Evolutionary conservation across 2,888 invertebrate species (phyloP), one percentile per base, ranked within the genome.

Genomic region (Melieria omissa): DNA sequence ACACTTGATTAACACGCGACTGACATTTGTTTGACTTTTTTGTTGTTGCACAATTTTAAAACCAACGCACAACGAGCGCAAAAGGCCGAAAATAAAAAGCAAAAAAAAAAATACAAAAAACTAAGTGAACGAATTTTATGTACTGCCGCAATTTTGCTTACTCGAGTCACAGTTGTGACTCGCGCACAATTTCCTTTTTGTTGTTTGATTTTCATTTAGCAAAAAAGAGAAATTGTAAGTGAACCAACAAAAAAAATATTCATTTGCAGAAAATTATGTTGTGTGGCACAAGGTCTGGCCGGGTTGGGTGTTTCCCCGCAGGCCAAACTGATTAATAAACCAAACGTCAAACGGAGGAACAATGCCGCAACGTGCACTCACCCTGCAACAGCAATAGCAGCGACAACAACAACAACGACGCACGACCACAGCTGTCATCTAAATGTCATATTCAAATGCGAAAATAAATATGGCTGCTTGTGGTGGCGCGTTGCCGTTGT

Each of bases 311-410:
- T 52, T 78, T 76, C 63, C 74, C 81, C 78, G 78, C 78, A 80
- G 85, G 85, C 85, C 84, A 86, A 85, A 84, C 85, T 84, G 86
- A 85, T 85, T 85, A 85, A 85, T 83, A 85, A 85, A 85, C 82
- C 82, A 83, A 85, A 84, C 84, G 84, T 84, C 84, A 84, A 85
- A 81, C 79, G 84, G 78, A 76, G 71, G 77, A 70, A 70, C 58
- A 69, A 69, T 63, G 61, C 62, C 69, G 55, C 45, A 29, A 44
- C 78, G 75, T 41, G n/a, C 44, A 44, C 65, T 12, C 16, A 41
- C 45, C 44, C 12, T 44, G 76, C 60, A 58, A 16, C 12, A 66
- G 46, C n/a, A 58, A 67, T 6, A 52, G 52, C 10, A 45, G 29
- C 44, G 55, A 64, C 49, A 14, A 46, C 49, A 65, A 61, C 62